phyloP scores from a whole-genome alignment of 2,113 vertebrate species.

The Glareola pratincola region DNA sequence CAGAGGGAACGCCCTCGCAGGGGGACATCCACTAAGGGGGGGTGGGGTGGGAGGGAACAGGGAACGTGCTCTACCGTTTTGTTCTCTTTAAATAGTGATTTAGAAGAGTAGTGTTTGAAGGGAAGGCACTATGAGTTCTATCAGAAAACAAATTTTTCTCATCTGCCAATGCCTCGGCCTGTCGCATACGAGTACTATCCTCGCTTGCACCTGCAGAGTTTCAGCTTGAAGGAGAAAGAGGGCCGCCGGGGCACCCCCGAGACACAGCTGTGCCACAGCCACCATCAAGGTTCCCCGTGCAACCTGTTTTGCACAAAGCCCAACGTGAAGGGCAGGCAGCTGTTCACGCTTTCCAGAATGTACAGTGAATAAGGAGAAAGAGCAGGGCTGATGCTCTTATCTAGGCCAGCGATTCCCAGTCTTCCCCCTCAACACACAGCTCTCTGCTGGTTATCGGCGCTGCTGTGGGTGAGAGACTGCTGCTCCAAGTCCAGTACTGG shows the following conservation, averaged over 20 bases:
- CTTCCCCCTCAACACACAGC: slow-evolving; percentile 40
- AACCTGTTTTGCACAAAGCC: background rate
- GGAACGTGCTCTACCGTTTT: background rate
- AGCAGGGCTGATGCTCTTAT: background rate
- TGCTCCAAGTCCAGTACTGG: slow-evolving; percentile 11
- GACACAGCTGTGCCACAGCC: background rate
- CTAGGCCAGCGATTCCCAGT: background rate
- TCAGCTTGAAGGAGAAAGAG: background rate
- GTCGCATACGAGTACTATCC: background rate
- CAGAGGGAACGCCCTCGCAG: slow-evolving; percentile 5
- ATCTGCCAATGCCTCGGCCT: slow-evolving; percentile 40
- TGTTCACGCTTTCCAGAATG: slow-evolving; percentile 10
- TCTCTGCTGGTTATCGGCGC: slow-evolving; percentile 27
- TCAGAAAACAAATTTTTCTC: slow-evolving; percentile 49
- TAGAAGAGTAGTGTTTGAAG: slow-evolving; percentile 58
- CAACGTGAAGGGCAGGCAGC: slow-evolving; percentile 5
- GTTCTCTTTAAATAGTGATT: slow-evolving; percentile 51
- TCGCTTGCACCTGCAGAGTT: slow-evolving; percentile 27
- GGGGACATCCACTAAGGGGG: background rate
- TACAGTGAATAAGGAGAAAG: background rate
- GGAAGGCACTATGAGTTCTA: slow-evolving; percentile 68
- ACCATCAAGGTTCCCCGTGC: background rate
- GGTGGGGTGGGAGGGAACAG: too few species aligned
- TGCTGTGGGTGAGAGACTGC: slow-evolving; percentile 15
- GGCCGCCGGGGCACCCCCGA: background rate